Base-by-base conservation (phyloP, 2,888 invertebrate genomes). In the Notocelia uddmanniana region DNA sequence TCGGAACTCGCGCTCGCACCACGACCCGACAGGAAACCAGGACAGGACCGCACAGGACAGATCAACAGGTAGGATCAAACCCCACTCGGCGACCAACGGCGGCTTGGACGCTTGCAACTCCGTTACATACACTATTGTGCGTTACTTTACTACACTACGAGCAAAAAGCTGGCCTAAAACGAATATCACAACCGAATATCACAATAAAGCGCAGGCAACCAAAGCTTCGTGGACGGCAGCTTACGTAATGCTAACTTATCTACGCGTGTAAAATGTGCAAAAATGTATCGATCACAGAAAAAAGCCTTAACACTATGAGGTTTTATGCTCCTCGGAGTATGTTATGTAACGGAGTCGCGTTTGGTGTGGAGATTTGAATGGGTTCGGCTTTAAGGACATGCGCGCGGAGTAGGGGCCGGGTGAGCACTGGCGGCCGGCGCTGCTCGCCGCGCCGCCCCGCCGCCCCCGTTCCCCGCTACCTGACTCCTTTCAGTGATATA, bases 121-220 rank as follows among this genome's bases (percentile, higher is more conserved):
- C 85, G 85, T 85, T 85, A 86, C 82, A 74, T 41, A 76, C 77
- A 77, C 69, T 73, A 67, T 68, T 34, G 58, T 34, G 31, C 58
- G 60, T 55, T 64, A 68, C 45, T 64, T 31, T 62, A 85, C 68
- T 68, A 59, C 73, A 85, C 89, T 91, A 92, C 81, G 83, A 88
- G 91, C 93, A 88, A 90, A 84, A 92, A 90, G 92, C 93, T 84
- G 83, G 92, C 91, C 90, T 93, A 91, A 81, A 83, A 89, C 78
- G 81, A 85, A 85, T 88, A 93, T 93, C 93, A 93, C 93, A 93
- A 93, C 93, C 93, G 88, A 89, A 88, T 93, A 93, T 93, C 93
- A 93, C 93, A 93, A 88, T 83, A 89, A 76, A 91, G 92, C 91
- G 81, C 88, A 90, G 89, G 91, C 91, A 91, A 92, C 93, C 93